Evolutionary conservation across 2,888 invertebrate species (phyloP).

Genomic region (Nomada hirtipes): DNA sequence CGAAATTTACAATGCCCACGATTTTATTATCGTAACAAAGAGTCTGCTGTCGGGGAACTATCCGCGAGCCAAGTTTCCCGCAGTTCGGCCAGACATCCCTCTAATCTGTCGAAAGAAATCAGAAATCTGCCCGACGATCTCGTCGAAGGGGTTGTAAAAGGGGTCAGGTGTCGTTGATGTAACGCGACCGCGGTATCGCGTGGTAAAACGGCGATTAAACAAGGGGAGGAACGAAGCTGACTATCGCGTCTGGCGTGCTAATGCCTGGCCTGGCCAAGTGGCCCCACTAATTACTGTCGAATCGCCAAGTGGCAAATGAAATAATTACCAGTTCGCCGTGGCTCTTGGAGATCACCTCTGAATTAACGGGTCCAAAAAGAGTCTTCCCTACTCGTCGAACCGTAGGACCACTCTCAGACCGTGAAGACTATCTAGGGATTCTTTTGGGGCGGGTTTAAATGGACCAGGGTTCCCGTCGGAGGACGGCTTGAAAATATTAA

Average conservation of each 20-base stretch:
- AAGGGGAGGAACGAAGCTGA: neutral
- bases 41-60: no score
- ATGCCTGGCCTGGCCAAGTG: slow-evolving; percentile 13
- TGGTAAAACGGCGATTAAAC: slow-evolving; percentile 6
- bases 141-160: no score
- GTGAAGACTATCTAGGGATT: no score
- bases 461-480: neutral
- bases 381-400: no score
- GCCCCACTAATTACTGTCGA: slow-evolving; percentile 47
- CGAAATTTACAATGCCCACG: no score
- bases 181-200: slow-evolving; percentile 14
- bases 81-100: no score
- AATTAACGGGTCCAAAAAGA: slow-evolving; percentile 16
- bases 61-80: no score
- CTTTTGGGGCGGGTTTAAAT: no score
- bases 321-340: slow-evolving; percentile 48
- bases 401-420: no score
- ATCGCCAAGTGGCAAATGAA: slow-evolving; percentile 45
- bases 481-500: slow-evolving; percentile 7
- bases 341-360: slow-evolving; percentile 31
- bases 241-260: slow-evolving; percentile 13
- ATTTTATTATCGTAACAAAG: no score
- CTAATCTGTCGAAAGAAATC: no score
- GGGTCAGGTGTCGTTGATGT: slow-evolving; percentile 17
- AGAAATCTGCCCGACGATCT: no score